These are phyloP conservation scores for Apotomis turbidana DNA, from an alignment of 2,888 invertebrate species.

Conservation along the genomic window DNA sequence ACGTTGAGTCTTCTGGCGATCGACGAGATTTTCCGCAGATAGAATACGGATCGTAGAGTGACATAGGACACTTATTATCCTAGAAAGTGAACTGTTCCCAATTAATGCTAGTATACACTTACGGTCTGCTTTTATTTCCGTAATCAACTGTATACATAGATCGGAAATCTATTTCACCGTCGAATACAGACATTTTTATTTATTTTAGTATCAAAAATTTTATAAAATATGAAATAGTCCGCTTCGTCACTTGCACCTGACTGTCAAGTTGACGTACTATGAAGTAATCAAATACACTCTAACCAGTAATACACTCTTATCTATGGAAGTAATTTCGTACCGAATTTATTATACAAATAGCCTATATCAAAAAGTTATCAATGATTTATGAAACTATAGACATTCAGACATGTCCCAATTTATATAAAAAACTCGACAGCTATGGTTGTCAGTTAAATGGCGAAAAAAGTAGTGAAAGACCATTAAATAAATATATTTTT, in stretches of 20 bases:
- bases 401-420: neutral
- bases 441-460: neutral
- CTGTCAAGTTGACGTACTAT: neutral
- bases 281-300: too few species aligned
- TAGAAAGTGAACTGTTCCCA: neutral
- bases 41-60: too few species aligned
- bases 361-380: neutral
- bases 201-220: slow-evolving; percentile 4
- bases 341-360: too few species aligned
- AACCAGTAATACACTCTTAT: too few species aligned
- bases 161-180: slow-evolving; percentile 75
- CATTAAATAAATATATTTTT: neutral
- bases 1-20: too few species aligned
- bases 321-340: too few species aligned
- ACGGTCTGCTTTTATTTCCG: slow-evolving; percentile 67
- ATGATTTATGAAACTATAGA: neutral
- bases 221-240: neutral
- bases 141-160: slow-evolving; percentile 74
- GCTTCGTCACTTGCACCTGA: neutral
- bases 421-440: slow-evolving; percentile 17
- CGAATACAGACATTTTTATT: slow-evolving; percentile 72
- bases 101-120: slow-evolving; percentile 51
- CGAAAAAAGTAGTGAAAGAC: slow-evolving; percentile 14
- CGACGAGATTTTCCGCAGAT: too few species aligned
- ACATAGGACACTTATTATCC: too few species aligned